Evolutionary conservation across 2,797 vertebrate species (phyloP).

Genomic region (Enteromius viviparus): DNA sequence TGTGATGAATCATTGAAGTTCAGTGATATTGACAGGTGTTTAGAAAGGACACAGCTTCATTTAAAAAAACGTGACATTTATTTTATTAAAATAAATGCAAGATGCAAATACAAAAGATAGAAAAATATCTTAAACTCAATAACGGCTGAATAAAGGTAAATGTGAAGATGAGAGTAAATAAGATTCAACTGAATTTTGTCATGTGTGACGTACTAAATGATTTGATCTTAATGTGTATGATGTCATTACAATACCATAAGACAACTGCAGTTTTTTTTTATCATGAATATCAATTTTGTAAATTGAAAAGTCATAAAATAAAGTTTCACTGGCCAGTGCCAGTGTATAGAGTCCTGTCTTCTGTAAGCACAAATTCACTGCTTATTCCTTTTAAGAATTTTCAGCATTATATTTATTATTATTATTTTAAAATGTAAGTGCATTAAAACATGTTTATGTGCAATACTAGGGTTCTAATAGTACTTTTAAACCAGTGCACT

Average conservation of each 20-base stretch:
- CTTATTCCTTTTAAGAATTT: no score
- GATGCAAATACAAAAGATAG: slow-evolving; percentile 45
- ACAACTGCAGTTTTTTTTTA: slow-evolving; percentile 9
- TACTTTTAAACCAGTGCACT: not conserved
- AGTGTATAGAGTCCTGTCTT: no score
- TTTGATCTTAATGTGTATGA: slow-evolving; percentile 9
- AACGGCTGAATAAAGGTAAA: slow-evolving; percentile 28
- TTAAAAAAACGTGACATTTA: slow-evolving; percentile 46
- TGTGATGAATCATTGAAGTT: slow-evolving; percentile 51
- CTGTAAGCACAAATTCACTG: no score
- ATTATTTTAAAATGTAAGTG: not conserved
- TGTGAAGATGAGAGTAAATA: not conserved
- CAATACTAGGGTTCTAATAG: not conserved
- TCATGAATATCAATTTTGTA: no score
- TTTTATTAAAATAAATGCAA: slow-evolving; percentile 50
- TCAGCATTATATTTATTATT: no score
- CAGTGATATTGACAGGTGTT: slow-evolving; percentile 50
- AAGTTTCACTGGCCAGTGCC: no score
- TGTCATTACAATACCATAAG: not conserved
- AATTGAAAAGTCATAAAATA: no score
- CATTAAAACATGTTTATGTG: not conserved
- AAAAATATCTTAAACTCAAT: slow-evolving; percentile 40
- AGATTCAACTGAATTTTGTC: not conserved
- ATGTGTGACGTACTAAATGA: not conserved
- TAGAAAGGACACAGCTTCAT: slow-evolving; percentile 36